phyloP scores from a whole-genome alignment of 2,113 vertebrate genomes.

The Formicarius rufipectus region DNA sequence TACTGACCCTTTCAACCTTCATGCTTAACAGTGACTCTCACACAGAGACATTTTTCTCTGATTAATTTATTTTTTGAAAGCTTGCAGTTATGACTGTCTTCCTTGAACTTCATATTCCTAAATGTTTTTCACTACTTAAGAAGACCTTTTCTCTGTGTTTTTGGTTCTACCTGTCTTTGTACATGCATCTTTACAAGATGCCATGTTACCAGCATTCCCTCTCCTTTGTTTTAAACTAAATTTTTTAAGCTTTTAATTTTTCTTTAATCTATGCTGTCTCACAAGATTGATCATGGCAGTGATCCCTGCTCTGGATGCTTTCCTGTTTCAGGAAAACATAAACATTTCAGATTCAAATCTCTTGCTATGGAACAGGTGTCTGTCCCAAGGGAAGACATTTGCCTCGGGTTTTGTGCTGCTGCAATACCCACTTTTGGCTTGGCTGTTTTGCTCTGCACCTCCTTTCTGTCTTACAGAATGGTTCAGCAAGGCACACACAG shows the following conservation, averaged over 20 bases:
- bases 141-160: background rate
- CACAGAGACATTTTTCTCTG: background rate
- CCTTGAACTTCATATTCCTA: background rate
- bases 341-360: background rate
- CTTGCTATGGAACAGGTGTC: rapidly evolving
- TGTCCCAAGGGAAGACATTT: background rate
- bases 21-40: background rate
- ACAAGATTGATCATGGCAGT: background rate
- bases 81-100: background rate
- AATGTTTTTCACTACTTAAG: background rate
- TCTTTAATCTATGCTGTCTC: background rate
- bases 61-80: background rate
- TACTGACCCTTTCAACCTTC: background rate
- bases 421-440: background rate
- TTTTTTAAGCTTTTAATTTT: background rate
- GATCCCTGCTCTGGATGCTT: background rate
- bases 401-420: background rate
- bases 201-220: background rate
- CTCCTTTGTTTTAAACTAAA: background rate
- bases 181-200: background rate
- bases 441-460: background rate
- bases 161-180: background rate
- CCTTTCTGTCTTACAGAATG: background rate
- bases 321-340: background rate
- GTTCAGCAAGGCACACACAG: rapidly evolving